These are phyloP conservation scores for Vultur gryphus DNA, from an alignment of 2,797 vertebrate genomes.

Conservation along the genomic window DNA sequence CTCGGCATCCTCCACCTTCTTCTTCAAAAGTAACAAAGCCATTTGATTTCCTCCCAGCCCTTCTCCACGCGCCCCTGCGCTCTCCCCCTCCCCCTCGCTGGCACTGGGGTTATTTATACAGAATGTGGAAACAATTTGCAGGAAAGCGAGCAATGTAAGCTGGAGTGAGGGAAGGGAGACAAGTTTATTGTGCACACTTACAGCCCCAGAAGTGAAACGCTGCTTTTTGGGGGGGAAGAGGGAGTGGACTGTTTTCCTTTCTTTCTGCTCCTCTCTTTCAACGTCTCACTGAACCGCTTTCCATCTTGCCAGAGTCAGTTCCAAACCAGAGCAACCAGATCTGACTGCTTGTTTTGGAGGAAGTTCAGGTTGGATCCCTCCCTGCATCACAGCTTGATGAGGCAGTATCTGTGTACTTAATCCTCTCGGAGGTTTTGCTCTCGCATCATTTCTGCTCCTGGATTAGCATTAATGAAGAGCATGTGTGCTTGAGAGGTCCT, in stretches of 20 bases:
- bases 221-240: background rate
- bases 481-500: constrained; percentile 22
- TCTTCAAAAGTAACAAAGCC: constrained; percentile 43
- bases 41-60: constrained; percentile 1
- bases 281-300: background rate
- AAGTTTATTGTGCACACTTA: background rate
- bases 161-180: background rate
- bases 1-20: constrained; percentile 42
- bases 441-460: background rate
- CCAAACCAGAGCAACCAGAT: constrained; percentile 26
- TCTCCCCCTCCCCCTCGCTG: constrained; percentile 26
- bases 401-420: background rate
- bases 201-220: background rate
- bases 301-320: background rate
- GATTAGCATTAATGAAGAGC: constrained; percentile 40
- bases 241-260: background rate
- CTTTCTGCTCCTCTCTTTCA: background rate
- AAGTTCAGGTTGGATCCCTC: background rate
- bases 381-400: background rate
- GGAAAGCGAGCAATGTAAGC: constrained; percentile 19
- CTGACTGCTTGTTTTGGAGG: background rate
- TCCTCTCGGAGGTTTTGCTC: background rate
- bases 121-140: constrained; percentile 62
- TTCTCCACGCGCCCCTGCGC: background rate
- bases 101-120: constrained; percentile 52